phyloP scores from a whole-genome alignment of 2,113 vertebrate genomes.

The Melanocharis versteri region DNA sequence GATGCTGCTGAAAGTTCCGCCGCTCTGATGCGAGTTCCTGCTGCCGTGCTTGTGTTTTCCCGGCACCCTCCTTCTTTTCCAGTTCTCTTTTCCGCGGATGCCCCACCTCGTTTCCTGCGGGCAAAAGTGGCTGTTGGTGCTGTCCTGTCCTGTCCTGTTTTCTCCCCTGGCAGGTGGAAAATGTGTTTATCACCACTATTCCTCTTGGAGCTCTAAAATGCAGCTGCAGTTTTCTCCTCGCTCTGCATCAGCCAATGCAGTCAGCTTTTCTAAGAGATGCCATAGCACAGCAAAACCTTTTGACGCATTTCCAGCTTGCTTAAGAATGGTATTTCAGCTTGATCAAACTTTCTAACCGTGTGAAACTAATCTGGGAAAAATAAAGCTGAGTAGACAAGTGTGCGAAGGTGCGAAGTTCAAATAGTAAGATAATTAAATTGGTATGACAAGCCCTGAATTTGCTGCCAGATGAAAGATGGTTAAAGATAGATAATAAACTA shows the following conservation, averaged over 20 bases:
- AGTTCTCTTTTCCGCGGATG: not conserved
- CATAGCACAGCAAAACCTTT: not conserved
- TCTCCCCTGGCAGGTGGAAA: not conserved
- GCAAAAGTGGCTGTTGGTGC: not conserved
- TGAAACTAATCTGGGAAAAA: not conserved
- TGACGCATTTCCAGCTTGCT: not conserved
- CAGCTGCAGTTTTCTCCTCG: accelerated
- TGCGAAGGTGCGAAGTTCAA: not conserved
- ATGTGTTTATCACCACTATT: not conserved
- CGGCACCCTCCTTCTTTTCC: not conserved
- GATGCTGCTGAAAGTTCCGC: not conserved
- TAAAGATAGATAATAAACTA: not conserved
- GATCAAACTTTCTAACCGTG: not conserved
- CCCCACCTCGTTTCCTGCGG: not conserved
- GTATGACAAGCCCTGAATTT: not conserved
- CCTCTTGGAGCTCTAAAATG: not conserved
- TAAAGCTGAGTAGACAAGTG: not conserved
- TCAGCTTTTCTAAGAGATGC: not conserved
- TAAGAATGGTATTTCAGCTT: not conserved
- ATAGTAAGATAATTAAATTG: not conserved
- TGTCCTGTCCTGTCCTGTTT: not conserved
- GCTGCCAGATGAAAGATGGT: not conserved
- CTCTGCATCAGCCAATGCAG: not conserved
- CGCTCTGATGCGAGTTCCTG: not conserved
- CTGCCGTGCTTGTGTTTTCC: not conserved